These are phyloP conservation scores for Drosophila oshimai DNA, from an alignment of 1,140 invertebrate genomes.

Conservation along the genomic window DNA sequence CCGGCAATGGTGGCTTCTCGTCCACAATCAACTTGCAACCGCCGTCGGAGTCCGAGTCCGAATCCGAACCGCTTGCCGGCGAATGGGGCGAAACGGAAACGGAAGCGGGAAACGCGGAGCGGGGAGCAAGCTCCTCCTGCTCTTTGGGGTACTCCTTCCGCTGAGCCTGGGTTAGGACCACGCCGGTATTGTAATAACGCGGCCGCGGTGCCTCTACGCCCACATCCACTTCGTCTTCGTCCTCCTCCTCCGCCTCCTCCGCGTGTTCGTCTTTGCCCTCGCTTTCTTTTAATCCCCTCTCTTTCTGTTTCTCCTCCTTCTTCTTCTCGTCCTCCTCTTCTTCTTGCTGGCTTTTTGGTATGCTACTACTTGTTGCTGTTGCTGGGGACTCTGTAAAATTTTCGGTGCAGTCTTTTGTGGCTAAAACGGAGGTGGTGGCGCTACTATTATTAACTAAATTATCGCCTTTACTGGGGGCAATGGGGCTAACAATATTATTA, in stretches of 20 bases:
- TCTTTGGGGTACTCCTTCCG: constrained; percentile 88
- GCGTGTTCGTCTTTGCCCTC: neutral
- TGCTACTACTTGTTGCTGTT: constrained; percentile 37
- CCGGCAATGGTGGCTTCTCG: constrained; percentile 83
- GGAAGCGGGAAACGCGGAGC: no score
- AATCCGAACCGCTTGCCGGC: constrained; percentile 16
- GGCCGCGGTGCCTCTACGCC: constrained; percentile 80
- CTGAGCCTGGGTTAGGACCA: constrained; percentile 89
- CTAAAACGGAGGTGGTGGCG: constrained; percentile 45
- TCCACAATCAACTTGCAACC: constrained; percentile 83
- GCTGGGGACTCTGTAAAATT: constrained; percentile 26
- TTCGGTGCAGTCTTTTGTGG: constrained; percentile 62
- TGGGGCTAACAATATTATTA: constrained; percentile 17
- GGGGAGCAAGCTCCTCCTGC: neutral
- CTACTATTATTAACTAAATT: constrained; percentile 19
- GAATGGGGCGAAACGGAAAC: neutral
- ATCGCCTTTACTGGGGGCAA: constrained; percentile 8
- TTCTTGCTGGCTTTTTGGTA: constrained; percentile 58
- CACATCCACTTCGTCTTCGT: constrained; percentile 52
- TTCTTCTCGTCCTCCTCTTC: constrained; percentile 15
- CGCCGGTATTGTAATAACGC: constrained; percentile 86
- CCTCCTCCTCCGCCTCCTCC: constrained; percentile 25
- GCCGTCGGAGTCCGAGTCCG: constrained; percentile 64
- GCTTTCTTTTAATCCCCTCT: neutral
- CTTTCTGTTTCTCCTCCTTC: neutral